Conservation (phyloP, 1,140 invertebrate genomes). For the Eumeta japonica region DNA sequence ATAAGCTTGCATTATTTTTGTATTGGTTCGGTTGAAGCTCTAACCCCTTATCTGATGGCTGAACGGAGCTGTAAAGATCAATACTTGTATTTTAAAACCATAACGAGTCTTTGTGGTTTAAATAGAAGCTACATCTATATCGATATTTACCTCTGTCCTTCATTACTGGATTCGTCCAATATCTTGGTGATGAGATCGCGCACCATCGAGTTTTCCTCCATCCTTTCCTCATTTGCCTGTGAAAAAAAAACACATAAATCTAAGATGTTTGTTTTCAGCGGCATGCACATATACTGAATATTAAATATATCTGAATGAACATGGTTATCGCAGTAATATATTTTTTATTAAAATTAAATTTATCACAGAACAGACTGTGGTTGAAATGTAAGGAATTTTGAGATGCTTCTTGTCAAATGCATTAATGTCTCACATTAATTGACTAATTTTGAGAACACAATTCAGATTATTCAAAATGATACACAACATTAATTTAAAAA, state of each 20-base stretch:
- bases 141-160: too few species aligned
- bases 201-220: conserved; percentile 64
- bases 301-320: conserved; percentile 15
- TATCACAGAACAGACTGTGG: neutral
- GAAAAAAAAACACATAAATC: conserved; percentile 12
- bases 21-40: conserved; percentile 15
- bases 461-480: conserved; percentile 3
- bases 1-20: too few species aligned
- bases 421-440: too few species aligned
- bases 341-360: neutral
- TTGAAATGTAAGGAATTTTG: too few species aligned
- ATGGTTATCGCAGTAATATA: conserved; percentile 2
- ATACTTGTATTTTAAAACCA: conserved; percentile 5
- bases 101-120: too few species aligned
- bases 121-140: too few species aligned
- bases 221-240: conserved; percentile 48
- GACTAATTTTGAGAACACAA: too few species aligned
- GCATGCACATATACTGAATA: conserved; percentile 29
- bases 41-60: conserved; percentile 37
- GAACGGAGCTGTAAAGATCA: conserved; percentile 25
- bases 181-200: conserved; percentile 66
- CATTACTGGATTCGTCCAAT: too few species aligned
- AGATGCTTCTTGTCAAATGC: too few species aligned
- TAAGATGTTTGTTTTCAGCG: neutral
- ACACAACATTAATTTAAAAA: too few species aligned